These are phyloP conservation scores for Taenaris catops DNA, from an alignment of 2,888 invertebrate genomes.

Conservation along the genomic window DNA sequence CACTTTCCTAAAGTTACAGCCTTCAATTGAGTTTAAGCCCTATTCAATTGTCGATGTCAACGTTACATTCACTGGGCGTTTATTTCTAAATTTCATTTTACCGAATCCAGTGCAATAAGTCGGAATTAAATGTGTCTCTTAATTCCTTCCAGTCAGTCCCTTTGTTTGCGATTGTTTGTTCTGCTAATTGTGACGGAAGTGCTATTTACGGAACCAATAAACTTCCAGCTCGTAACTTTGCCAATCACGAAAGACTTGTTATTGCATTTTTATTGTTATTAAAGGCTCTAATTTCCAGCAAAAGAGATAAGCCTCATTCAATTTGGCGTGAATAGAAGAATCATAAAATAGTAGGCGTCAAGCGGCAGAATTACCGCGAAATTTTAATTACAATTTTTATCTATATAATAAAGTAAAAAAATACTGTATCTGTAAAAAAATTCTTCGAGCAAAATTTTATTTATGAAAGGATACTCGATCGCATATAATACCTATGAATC, in stretches of 20 bases:
- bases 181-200: slow-evolving; percentile 41
- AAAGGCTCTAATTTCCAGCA: slow-evolving; percentile 16
- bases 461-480: no score
- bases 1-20: no score
- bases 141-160: slow-evolving; percentile 29
- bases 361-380: background rate
- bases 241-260: slow-evolving; percentile 37
- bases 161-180: slow-evolving; percentile 43
- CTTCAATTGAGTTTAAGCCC: background rate
- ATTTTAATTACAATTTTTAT: background rate
- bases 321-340: slow-evolving; percentile 4
- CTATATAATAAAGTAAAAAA: no score
- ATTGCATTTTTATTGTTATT: slow-evolving; percentile 34
- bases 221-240: slow-evolving; percentile 41
- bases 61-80: slow-evolving; percentile 1
- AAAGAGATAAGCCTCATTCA: slow-evolving; percentile 15
- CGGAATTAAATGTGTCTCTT: slow-evolving; percentile 36
- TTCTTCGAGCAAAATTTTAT: no score
- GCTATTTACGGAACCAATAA: slow-evolving; percentile 44
- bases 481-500: no score
- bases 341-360: slow-evolving; percentile 1
- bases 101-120: slow-evolving; percentile 37
- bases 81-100: slow-evolving; percentile 28
- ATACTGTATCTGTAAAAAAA: no score
- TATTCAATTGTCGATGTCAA: slow-evolving; percentile 2